Evolutionary conservation across 2,113 vertebrate species (phyloP), one percentile per base, ranked within the genome.

Genomic region (Alces alces): DNA sequence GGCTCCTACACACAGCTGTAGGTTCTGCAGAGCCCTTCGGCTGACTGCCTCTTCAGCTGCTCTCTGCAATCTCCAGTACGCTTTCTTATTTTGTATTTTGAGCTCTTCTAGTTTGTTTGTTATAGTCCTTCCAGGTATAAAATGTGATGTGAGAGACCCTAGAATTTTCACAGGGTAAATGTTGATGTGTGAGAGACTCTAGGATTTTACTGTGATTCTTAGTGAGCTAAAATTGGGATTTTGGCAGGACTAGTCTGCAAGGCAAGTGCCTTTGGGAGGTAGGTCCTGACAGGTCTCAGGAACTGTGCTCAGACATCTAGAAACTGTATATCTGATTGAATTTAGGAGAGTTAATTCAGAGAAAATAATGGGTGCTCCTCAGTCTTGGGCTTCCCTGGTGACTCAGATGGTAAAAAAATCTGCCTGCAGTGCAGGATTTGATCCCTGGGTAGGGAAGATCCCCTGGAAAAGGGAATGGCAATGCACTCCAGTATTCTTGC

Each of bases 141-240:
- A 39, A 33, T 28, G 10, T n/a, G 45, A 33, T 50, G 11, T 39
- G 17, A 78, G 33, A 86, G 23, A 33, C 9, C 36, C 16, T 17
- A 30, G 86, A 43, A 78, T 93, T 93, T 86, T 78, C 54, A 45
- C 15, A 39, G 83, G 39, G 55, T 85, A 58, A 58, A 79, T 36
- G 50, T 36, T 28, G 33, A 58, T 45, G 45, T 91, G 15, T 91
- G 43, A 61, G 43, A 36, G 23, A n/a, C 6, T 7, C 10, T 19
- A 52, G 43, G 3, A 61, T 61, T 91, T 36, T 47, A 52, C 45
- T 17, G 10, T 28, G n/a, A 60, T 47, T 78, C 19, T 66, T 57
- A 55, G 45, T 36, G 58, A n/a, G 52, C 39, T 33, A 47, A 64
- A 57, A 85, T 36, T 70, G 61, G 9, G 21, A 47, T 57, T 93